Conservation (phyloP, 2,113 vertebrate genomes). For the Talpa occidentalis region DNA sequence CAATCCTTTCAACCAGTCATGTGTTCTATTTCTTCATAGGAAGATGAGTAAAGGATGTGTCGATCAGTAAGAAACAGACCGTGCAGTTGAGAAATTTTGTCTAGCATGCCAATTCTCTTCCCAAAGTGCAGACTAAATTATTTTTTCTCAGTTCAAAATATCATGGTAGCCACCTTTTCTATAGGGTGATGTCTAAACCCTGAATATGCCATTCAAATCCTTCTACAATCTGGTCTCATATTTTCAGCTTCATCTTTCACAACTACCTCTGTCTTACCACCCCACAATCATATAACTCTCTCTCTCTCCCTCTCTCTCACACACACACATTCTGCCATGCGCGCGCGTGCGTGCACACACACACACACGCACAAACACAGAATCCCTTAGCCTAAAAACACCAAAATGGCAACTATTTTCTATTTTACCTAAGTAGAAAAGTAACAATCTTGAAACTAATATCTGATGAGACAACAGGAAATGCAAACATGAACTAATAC, state of each 20-base stretch:
- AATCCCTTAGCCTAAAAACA: background rate
- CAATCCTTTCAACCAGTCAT: background rate
- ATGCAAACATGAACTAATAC: background rate
- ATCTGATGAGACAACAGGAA: conserved; percentile 5
- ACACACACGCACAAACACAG: background rate
- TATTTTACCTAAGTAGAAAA: background rate
- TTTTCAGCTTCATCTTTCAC: background rate
- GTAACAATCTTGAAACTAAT: background rate
- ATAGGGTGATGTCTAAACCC: background rate
- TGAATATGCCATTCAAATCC: background rate
- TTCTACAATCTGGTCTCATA: background rate
- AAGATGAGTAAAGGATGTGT: background rate
- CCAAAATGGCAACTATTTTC: background rate
- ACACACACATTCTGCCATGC: no score
- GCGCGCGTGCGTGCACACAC: no score
- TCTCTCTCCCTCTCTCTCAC: no score
- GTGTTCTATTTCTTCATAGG: background rate
- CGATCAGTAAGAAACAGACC: background rate
- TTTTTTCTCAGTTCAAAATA: background rate
- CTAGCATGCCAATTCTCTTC: background rate
- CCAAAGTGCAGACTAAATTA: conserved; percentile 7
- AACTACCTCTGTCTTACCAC: background rate
- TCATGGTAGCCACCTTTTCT: background rate
- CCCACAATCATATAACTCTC: background rate
- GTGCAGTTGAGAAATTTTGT: background rate